Evolutionary conservation across 2,797 vertebrate species (phyloP).

Genomic region (Hapalemur alaotrensis): DNA sequence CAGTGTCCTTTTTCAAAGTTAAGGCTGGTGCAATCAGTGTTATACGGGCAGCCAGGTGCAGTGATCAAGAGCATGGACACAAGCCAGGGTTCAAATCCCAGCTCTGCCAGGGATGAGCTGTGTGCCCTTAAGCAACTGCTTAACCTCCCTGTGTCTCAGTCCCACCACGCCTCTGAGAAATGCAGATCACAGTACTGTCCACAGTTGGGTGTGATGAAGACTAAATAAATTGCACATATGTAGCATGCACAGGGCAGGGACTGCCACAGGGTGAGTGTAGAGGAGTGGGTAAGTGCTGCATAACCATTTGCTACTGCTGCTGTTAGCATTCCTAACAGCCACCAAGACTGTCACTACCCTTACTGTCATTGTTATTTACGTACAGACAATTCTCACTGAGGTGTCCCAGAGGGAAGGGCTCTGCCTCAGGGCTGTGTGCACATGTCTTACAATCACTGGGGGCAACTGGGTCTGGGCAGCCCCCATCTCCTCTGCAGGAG

Average conservation of each 20-base stretch:
- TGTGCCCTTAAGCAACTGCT: background rate
- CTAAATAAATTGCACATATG: fast-evolving
- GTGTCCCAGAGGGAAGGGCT: background rate
- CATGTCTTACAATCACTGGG: no score
- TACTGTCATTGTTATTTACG: background rate
- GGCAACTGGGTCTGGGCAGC: no score
- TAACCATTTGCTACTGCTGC: background rate
- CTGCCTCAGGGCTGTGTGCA: fast-evolving
- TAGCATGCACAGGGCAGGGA: background rate
- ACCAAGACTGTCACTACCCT: no score
- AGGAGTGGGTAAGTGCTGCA: fast-evolving
- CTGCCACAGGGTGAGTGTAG: background rate
- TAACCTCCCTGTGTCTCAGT: background rate
- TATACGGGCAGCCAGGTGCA: background rate
- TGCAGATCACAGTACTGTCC: fast-evolving
- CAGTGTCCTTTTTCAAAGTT: background rate
- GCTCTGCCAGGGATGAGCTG: fast-evolving
- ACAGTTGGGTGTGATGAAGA: background rate
- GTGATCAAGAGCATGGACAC: background rate
- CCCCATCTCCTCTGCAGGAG: fast-evolving
- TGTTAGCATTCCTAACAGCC: background rate
- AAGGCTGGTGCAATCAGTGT: background rate
- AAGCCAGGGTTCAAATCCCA: background rate
- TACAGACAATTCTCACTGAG: fast-evolving
- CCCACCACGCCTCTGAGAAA: background rate